Base-by-base conservation (phyloP, 2,888 invertebrate species). In the Phytoseiulus persimilis region DNA sequence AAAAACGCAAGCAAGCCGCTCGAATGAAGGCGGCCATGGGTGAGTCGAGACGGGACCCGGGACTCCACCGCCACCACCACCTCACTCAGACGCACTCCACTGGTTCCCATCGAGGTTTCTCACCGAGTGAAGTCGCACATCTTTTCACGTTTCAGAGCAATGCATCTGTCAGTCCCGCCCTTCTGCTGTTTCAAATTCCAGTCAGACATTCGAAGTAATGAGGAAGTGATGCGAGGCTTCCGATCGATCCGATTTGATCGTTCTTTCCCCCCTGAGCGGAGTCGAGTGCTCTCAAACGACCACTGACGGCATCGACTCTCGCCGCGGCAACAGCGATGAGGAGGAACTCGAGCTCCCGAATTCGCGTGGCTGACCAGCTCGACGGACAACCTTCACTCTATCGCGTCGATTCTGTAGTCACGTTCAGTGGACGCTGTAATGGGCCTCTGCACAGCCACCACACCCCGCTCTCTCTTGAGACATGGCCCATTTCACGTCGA, bases 1-100 rank as follows among this genome's bases (percentile, higher is more conserved):
- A 45, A n/a, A 87, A 87, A 33, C 87, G 87, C 28, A 87, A 87
- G 33, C 87, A 87, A 14, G 87, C 87, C 18, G 33, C 87, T n/a
- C 87, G 87, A n/a, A 87, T 87, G 87, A 87, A 87, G 32, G 87
- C 87, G 32, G 87, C 87, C 2, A 87, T 87, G 87, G 87, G 87
- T 87, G 87, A 87, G 87, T 87, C 33, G 11, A 28, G 9, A 9
- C 18, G 45, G 87, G 39, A 39, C 3, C 39, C 39, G 9, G 1
- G 65, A 28, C 23, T 14, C 14, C 46, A 46, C 46, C 9, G 46
- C 1, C 11, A 11, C 65, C 65, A 23, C 1, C 23, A 65, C 65
- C 28, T 65, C 65, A 65, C 65, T 2, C 11, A 14, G 65, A 65
- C 65, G 65, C 65, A 65, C 65, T 1, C 18, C 65, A 65, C 65